phyloP scores from a whole-genome alignment of 2,113 vertebrate species.

The Leptosomus discolor region DNA sequence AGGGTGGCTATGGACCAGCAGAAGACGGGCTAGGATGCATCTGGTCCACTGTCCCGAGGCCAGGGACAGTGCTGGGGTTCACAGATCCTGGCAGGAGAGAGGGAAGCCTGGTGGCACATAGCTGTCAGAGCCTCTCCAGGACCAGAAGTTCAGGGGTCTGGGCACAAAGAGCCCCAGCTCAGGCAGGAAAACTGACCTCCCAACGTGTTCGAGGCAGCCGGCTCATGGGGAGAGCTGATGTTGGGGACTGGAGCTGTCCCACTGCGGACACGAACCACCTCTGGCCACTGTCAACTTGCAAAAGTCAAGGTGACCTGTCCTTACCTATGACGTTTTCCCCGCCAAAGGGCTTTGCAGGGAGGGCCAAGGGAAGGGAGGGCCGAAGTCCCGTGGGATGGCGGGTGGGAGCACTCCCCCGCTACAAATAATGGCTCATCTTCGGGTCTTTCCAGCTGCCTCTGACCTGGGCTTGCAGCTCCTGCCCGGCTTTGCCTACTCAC shows the following conservation, averaged over 20 bases:
- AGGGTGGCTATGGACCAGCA: not conserved
- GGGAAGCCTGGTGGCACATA: not conserved
- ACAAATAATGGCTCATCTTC: not conserved
- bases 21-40: not conserved
- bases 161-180: not conserved
- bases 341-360: fast-evolving
- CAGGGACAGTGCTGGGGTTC: fast-evolving
- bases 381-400: not conserved
- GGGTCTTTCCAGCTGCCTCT: not conserved
- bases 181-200: not conserved
- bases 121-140: not conserved
- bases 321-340: fast-evolving
- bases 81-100: not conserved
- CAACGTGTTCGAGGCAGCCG: fast-evolving
- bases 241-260: fast-evolving
- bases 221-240: not conserved
- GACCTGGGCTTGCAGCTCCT: not conserved
- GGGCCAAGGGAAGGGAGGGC: not conserved
- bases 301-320: not conserved
- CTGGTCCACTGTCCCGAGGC: fast-evolving
- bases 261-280: fast-evolving
- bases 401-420: not conserved
- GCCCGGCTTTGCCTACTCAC: slow-evolving; percentile 27
- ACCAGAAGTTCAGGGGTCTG: not conserved
- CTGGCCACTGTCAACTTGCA: not conserved